A percentile compares a stretch with the other conserved stretches of the same genome.
Evolutionary conservation across 2,113 vertebrate species (phyloP).

Genomic region (Myrmecophaga tridactyla): DNA sequence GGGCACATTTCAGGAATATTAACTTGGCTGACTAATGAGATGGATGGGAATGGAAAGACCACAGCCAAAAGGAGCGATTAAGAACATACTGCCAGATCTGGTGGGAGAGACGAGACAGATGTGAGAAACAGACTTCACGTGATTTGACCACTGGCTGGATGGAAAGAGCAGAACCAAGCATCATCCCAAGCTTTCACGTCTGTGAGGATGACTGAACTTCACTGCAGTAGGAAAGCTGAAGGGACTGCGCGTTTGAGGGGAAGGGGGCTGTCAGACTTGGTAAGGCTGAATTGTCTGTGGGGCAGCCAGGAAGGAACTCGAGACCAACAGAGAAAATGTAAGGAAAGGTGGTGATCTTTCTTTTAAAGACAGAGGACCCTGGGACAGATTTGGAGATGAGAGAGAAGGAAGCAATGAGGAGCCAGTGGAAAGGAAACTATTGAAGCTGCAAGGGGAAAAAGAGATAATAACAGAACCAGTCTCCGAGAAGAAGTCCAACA

Average conservation of each 20-base stretch:
- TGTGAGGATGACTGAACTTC: background rate
- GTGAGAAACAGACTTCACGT: conserved; percentile 40
- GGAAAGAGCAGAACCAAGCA: background rate
- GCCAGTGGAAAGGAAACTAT: background rate
- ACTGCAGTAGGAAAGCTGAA: background rate
- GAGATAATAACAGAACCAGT: background rate
- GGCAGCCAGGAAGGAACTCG: background rate
- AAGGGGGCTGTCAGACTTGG: background rate
- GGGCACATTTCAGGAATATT: conserved; percentile 58
- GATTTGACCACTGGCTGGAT: background rate
- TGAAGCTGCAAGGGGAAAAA: background rate
- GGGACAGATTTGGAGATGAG: background rate
- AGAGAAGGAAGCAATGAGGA: background rate
- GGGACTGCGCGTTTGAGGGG: no score
- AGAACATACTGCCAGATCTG: background rate
- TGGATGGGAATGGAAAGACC: background rate
- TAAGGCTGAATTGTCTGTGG: background rate
- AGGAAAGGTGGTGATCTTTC: background rate
- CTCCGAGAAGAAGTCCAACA: background rate
- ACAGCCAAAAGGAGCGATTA: conserved; percentile 45
- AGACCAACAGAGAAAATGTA: background rate
- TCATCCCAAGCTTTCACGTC: background rate
- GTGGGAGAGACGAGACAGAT: background rate
- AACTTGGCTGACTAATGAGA: conserved; percentile 29
- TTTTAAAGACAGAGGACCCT: background rate